Evolutionary conservation across 2,888 invertebrate species (phyloP).

Genomic region (Microctonus hyperodae): DNA sequence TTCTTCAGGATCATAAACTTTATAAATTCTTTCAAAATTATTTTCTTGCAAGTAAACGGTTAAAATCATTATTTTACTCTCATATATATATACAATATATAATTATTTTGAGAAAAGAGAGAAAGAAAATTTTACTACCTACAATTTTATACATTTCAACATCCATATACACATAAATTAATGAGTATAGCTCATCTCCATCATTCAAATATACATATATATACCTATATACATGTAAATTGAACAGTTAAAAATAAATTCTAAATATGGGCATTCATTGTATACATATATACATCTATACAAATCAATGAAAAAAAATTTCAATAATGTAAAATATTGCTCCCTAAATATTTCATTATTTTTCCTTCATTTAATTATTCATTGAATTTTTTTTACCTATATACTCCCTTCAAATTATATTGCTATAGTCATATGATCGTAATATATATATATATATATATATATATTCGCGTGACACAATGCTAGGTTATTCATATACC

Average conservation of each 20-base stretch:
- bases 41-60: slow-evolving; percentile 6
- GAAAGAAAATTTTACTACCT: not conserved
- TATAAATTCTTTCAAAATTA: slow-evolving; percentile 3
- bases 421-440: no score
- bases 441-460: no score
- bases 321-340: not conserved
- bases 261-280: not conserved
- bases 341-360: not conserved
- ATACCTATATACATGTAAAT: no score
- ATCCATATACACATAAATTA: not conserved
- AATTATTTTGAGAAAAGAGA: not conserved
- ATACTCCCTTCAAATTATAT: no score
- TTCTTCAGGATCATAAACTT: slow-evolving; percentile 8
- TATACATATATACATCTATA: not conserved
- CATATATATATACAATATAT: not conserved
- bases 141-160: not conserved
- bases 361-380: no score
- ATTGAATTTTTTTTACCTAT: no score
- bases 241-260: not conserved
- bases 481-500: slow-evolving; percentile 3
- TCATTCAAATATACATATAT: no score
- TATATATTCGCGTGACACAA: slow-evolving; percentile 26
- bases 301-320: not conserved
- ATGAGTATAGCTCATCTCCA: not conserved
- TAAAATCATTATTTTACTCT: not conserved